Conservation (phyloP, 2,797 vertebrate species). For the Acrossocheilus wenchowensis region DNA sequence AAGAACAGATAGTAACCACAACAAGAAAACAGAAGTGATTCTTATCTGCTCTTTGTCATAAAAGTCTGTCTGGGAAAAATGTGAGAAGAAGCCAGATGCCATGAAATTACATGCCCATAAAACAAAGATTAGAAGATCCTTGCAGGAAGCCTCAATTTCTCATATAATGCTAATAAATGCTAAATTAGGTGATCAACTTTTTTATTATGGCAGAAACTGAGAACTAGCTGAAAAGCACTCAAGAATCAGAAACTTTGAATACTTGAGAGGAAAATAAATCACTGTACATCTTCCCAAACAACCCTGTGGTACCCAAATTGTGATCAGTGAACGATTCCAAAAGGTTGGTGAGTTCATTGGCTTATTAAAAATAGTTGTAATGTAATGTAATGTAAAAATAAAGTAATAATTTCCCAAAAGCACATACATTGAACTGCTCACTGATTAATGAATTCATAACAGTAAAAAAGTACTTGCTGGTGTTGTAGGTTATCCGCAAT, state of each 20-base stretch:
- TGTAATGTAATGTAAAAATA: not conserved
- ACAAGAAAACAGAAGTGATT: constrained; percentile 4
- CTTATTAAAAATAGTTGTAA: not conserved
- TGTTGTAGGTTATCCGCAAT: not conserved
- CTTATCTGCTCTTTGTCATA: constrained; percentile 43
- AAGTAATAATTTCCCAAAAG: not conserved
- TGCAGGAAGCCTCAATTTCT: not conserved
- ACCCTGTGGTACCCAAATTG: not conserved
- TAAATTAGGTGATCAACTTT: not conserved
- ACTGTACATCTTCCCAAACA: not conserved
- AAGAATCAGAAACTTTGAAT: not conserved
- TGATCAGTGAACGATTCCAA: not conserved
- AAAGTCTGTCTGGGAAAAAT: constrained; percentile 21
- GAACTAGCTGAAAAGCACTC: not conserved
- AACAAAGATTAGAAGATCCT: constrained; percentile 30
- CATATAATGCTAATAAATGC: not conserved
- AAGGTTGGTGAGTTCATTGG: not conserved
- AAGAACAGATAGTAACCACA: constrained; percentile 22
- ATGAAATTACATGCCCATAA: constrained; percentile 16
- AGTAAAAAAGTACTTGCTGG: not conserved
- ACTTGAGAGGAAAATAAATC: not conserved
- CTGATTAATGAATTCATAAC: too few relatives aligned
- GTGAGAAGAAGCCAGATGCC: constrained; percentile 22
- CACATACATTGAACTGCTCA: not conserved
- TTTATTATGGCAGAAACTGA: constrained; percentile 6